Evolutionary conservation across 1,140 invertebrate genomes (phyloP), one percentile per base, ranked within the genome.

Genomic region (Lordiphosa mommai): DNA sequence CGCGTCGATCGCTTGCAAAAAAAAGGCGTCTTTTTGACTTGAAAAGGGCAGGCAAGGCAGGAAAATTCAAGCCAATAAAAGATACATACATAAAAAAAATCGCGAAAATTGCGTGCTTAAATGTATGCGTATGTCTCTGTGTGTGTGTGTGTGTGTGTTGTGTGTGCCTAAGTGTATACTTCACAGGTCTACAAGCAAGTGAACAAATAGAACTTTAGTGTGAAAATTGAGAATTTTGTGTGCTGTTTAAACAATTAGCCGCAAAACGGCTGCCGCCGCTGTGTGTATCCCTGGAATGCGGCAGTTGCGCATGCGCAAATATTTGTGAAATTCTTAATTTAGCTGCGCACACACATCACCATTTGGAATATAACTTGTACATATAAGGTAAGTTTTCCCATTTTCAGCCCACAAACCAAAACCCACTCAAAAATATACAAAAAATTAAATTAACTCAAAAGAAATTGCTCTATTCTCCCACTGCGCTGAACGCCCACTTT

Each of bases 11-110:
- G 27, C 23, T 43, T 43, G 40, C 40, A 12, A 43, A 43, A 43
- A 43, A 43, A 41, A 20, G 20, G 61, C 61, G 61, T 65, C 60
- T 51, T 61, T 63, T 63, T 43, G 60, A 43, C 64, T 79, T 46
- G 27, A 73, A 82, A 80, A 80, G 76, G 76, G 76, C 76, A 76
- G 38, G 38, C 48, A 53, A 72, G 50, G 41, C 53, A 49, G 71
- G 66, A 74, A 76, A 80, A 82, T 61, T 72, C 50, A 61, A 82
- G 77, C 61, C 71, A 82, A 80, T 80, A 84, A 76, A 80, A 80
- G 76, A 82, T 82, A 82, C 76, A 82, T 84, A 82, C 77, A 76
- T 55, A 77, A 58, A 82, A 67, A 71, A 80, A 80, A 67, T 55
- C 65, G 76, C 71, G 72, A 84, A 79, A 70, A 71, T 67, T 65